Evolutionary conservation across 2,113 vertebrate genomes (phyloP), one percentile per base, ranked within the genome.

Genomic region (Lathamus discolor): DNA sequence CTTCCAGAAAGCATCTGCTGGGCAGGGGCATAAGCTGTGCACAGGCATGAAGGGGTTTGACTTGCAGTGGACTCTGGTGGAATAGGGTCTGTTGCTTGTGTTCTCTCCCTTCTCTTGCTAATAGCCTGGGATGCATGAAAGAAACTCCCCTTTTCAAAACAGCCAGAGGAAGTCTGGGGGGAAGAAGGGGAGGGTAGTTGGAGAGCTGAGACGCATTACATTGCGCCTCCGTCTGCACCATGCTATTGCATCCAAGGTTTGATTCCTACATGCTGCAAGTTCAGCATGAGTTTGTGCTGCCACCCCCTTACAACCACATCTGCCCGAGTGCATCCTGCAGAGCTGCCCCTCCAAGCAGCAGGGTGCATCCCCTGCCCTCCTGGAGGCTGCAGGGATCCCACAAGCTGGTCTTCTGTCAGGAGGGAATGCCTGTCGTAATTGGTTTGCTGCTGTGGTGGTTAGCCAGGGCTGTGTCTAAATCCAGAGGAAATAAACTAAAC

Each of bases 401-500:
- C 44, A 49, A 52, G 49, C 39, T 23, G 13, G 0, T 57, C 17
- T 22, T 73, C 52, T 73, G 35, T 0, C 0, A 24, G 57, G 28
- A 64, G 28, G 24, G 24, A 27, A 57, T 87, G 70, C 55, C 2
- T 24, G 67, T n/a, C 2, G 2, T 37, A 52, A 11, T 62, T 78
- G 7, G 39, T 89, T 90, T 91, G 75, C 77, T 91, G 84, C 82
- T 80, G 61, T 22, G 39, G 37, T 55, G 66, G 46, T 77, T 64
- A 67, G 64, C 68, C 37, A 87, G 83, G 92, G 88, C 86, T 96
- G 93, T 96, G 91, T 80, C 74, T 92, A 87, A 91, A 88, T 59
- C 33, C 88, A 75, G 85, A 61, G 55, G 44, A 90, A 95, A 97
- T 97, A 97, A 97, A 97, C 19, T 15, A 29, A 94, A 96, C 25